Conservation (phyloP, 1,140 invertebrate genomes). For the Babylonia areolata region DNA sequence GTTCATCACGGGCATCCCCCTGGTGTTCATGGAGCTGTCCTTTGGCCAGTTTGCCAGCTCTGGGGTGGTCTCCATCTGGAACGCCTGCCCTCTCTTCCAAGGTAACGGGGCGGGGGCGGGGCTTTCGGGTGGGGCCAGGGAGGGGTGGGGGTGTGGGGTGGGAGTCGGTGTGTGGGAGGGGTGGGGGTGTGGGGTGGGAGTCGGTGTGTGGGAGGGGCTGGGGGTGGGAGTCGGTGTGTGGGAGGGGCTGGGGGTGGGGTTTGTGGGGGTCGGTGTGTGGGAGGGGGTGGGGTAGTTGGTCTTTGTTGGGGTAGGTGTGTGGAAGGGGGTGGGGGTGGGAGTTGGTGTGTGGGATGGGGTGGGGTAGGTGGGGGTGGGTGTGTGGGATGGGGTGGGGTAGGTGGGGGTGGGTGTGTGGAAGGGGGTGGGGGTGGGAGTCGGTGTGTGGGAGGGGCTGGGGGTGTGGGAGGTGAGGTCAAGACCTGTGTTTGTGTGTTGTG, state of each 20-base stretch:
- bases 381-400: too few relatives aligned
- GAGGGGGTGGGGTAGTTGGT: too few relatives aligned
- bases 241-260: conserved; percentile 21
- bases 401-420: too few relatives aligned
- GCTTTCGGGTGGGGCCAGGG: background rate
- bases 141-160: background rate
- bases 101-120: too few relatives aligned
- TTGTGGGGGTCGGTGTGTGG: conserved; percentile 26
- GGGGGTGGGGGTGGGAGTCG: too few relatives aligned
- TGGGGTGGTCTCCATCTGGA: conserved; percentile 72
- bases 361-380: too few relatives aligned
- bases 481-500: too few relatives aligned
- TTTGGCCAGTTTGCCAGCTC: conserved; percentile 75
- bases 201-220: conserved; percentile 13
- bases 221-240: conserved; percentile 32
- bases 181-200: background rate
- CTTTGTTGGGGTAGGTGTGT: too few relatives aligned
- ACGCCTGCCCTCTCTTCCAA: conserved; percentile 67
- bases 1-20: conserved; percentile 75
- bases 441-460: too few relatives aligned
- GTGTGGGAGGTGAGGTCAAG: too few relatives aligned
- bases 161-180: background rate
- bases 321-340: too few relatives aligned
- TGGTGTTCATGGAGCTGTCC: conserved; percentile 77
- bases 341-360: too few relatives aligned